phyloP scores from a whole-genome alignment of 37 sponge, comb jelly and placozoan species.

The Chondrilla cf. caribensis region DNA sequence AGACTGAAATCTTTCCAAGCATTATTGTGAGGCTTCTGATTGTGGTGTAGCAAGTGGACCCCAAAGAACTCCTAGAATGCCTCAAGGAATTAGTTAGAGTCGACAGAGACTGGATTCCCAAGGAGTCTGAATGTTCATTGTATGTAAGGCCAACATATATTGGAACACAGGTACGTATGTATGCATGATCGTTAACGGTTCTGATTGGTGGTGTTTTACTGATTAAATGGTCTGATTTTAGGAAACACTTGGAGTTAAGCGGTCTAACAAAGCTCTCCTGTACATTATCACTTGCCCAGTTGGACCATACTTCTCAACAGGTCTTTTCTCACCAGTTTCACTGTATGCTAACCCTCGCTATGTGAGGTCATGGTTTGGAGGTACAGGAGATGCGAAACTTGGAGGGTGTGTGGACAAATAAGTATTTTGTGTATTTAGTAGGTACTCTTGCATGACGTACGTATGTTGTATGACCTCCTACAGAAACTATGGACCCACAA shows the following conservation, averaged over 20 bases:
- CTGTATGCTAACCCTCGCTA: slow-evolving; percentile 88
- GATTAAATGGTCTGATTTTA: not conserved
- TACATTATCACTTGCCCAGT: slow-evolving; percentile 86
- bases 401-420: slow-evolving; percentile 80
- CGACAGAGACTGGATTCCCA: slow-evolving; percentile 91
- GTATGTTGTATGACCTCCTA: not conserved
- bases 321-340: slow-evolving; percentile 82
- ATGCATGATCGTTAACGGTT: not conserved
- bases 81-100: slow-evolving; percentile 84
- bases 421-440: not conserved
- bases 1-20: no score
- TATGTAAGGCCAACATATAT: slow-evolving; percentile 96
- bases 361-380: slow-evolving; percentile 94
- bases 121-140: slow-evolving; percentile 68
- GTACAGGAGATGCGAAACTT: slow-evolving; percentile 85
- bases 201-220: not conserved
- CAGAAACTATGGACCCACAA: slow-evolving; percentile 97
- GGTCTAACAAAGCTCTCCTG: slow-evolving; percentile 70
- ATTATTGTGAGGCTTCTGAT: no score
- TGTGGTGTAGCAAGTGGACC: slow-evolving; percentile 80
- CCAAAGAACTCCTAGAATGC: slow-evolving; percentile 76
- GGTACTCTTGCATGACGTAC: not conserved
- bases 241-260: slow-evolving; percentile 71
- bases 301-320: slow-evolving; percentile 92
- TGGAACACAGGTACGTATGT: slow-evolving; percentile 77